phyloP scores from a whole-genome alignment of 1,140 invertebrate genomes.

The Coelopa frigida region DNA sequence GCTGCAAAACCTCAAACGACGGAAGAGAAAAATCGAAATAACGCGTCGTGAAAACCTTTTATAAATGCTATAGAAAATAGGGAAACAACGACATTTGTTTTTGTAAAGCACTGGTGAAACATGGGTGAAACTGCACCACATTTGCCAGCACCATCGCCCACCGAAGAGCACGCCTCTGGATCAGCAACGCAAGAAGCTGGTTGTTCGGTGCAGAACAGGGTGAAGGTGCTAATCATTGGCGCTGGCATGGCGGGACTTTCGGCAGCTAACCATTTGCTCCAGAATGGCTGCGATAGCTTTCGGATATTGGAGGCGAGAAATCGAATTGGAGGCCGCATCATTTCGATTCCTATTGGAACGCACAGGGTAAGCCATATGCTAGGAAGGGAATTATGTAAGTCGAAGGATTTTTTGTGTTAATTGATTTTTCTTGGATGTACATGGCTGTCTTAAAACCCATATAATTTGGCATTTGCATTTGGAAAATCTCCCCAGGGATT shows the following conservation, averaged over 20 bases:
- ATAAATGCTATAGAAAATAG: neutral
- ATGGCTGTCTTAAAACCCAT: no score
- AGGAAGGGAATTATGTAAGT: conserved; percentile 3
- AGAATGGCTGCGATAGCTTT: conserved; percentile 73
- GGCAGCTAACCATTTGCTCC: conserved; percentile 74
- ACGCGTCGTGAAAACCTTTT: no score
- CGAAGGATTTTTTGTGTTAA: neutral
- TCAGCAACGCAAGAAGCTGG: no score
- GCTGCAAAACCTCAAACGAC: neutral
- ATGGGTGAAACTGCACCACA: conserved; percentile 15
- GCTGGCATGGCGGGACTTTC: conserved; percentile 80
- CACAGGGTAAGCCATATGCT: conserved; percentile 43
- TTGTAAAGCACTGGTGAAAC: neutral
- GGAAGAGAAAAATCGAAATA: conserved; percentile 3
- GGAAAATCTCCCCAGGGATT: no score
- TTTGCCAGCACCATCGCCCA: conserved; percentile 37
- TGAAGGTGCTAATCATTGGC: conserved; percentile 75
- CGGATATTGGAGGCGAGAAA: conserved; percentile 71
- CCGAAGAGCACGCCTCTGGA: conserved; percentile 24
- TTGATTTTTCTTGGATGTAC: neutral
- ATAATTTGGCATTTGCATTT: no score
- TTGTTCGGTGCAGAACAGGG: no score
- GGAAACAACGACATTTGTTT: neutral
- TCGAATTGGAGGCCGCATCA: conserved; percentile 72
- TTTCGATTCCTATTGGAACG: conserved; percentile 65